Evolutionary conservation across 2,113 vertebrate genomes (phyloP), one percentile per base, ranked within the genome.

Genomic region (Pseudorasbora parva): DNA sequence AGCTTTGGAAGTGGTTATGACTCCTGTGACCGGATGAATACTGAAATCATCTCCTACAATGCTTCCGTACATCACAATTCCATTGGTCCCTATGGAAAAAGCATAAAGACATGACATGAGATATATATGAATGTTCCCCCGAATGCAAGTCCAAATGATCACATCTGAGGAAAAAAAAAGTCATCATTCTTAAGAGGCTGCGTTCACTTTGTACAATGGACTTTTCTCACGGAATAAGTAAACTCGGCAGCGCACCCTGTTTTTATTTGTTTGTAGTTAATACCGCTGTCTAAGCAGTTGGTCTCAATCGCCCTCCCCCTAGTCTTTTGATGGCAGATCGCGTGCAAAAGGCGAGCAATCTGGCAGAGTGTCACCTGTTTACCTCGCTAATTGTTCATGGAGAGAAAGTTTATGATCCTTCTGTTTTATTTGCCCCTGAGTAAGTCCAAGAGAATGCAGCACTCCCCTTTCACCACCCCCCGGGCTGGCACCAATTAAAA

Each of bases 1-100:
- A 7, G 93, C 88, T 27, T 57, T 95, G 0, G 94, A 96, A 90
- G 96, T 96, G n/a, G 93, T 95, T 88, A 99, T 95, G 57, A 96
- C 93, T 14, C 97, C 97, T 0, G 95, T 97, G 69, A 94, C 88
- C 0, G 97, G 95, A 87, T 99, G 93, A 84, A 99, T 93, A 81
- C 94, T 92, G 89, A 99, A 99, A 0, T 93, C 94, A 0, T 95
- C 95, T 8, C 96, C 96, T 15, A 94, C 93, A 60, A 97, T 88
- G 9, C 95, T 95, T 19, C 96, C 96, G 0, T 98, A 99, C 0
- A 92, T 96, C 87, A 99, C 95, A 19, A 95, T 93, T 6, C 97
- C 97, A 0, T 96, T 98, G 80, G 94, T 91, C 81, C 97, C 97
- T 97, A 88, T 43, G 62, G 74, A 69, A n/a, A 85, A 82, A 84